Base-by-base conservation (phyloP, 1,140 invertebrate species). In the Zophobas atratus region DNA sequence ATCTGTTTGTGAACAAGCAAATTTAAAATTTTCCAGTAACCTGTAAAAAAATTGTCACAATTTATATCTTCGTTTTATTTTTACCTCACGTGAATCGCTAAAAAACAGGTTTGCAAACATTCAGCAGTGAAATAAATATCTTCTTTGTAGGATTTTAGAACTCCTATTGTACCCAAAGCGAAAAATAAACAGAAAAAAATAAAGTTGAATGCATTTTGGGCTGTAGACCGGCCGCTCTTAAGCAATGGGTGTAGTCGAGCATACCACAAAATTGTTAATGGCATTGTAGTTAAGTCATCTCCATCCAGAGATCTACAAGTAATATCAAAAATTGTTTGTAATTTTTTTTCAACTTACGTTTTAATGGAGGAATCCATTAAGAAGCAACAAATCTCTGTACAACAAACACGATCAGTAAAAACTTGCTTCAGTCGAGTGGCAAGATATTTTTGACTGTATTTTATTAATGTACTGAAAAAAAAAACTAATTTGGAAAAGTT, bases 1-100 rank as follows among this genome's bases (percentile, higher is more conserved):
- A 2, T 53, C 20, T 6, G 4, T 53, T 53, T 53, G 49, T 20
- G 20, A 32, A 53, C 20, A 20, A 6, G 20, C 2, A 53, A 32
- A 8, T 6, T 20, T 53, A 20, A 53, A 8, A 8, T 2, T 53
- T 53, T 6, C 49, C 5, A 53, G 20, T 53, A 8, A n/a, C 20
- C 49, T 53, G 20, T 2, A 53, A 53, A 53, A 4, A 46, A 20
- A 20, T 20, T 53, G 49, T 53, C 4, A n/a, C 2, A 53, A 20
- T 20, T 20, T 53, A 8, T 6, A 32, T 20, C 2, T 8, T 2
- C 4, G 8, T 4, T 46, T 46, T 53, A 2, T 6, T 53, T 53
- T 53, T 53, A 53, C 3, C 49, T 53, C 20, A 53, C 49, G 20
- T 53, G 20, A 8, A 53, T 53, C 49, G 20, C 20, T 53, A 53